Base-by-base conservation (phyloP, 1,140 invertebrate species). In the Bombus confusus region DNA sequence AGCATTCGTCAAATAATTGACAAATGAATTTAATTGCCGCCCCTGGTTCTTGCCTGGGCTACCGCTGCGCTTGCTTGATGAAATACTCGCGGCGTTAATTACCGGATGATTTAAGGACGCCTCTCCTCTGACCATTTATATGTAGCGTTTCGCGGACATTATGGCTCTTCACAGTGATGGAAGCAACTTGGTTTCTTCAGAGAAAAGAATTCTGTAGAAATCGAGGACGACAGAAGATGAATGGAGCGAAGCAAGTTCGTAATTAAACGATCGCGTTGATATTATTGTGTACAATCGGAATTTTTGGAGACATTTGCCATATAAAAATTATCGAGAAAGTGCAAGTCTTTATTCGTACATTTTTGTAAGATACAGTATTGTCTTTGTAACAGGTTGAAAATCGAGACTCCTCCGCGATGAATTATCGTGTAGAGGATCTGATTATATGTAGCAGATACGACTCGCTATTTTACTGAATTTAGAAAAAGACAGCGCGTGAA, bases 1-100 rank as follows among this genome's bases (percentile, higher is more conserved):
- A 31, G 78, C 88, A 92, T 93, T 92, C 91, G 86, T 91, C 90
- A 92, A 91, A 91, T 92, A 88, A 88, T 88, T 91, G 90, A 90
- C 92, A 93, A 93, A 93, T 93, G 86, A 91, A 91, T 93, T 93
- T 91, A 93, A 93, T 93, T 91, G 91, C 85, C 74, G 88, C 86
- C 62, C 80, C 66, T 39, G 75, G 80, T 91, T 90, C 79, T 90
- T 83, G 71, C 37, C 28, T 12, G 18, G n/a, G 28, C 78, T 77
- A 66, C 81, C 66, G 41, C 77, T 78, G 22, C 22, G 57, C 31
- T 22, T 22, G 39, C 52, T 72, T 75, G 86, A 88, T 87, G 80
- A 86, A 86, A 91, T 86, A 86, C 83, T 86, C 86, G 39, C 52
- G 75, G 82, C 64, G 71, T 66, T 89, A 86, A 89, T 91, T 91